Conservation (phyloP, 2,113 vertebrate genomes). For the Grammomys surdaster region DNA sequence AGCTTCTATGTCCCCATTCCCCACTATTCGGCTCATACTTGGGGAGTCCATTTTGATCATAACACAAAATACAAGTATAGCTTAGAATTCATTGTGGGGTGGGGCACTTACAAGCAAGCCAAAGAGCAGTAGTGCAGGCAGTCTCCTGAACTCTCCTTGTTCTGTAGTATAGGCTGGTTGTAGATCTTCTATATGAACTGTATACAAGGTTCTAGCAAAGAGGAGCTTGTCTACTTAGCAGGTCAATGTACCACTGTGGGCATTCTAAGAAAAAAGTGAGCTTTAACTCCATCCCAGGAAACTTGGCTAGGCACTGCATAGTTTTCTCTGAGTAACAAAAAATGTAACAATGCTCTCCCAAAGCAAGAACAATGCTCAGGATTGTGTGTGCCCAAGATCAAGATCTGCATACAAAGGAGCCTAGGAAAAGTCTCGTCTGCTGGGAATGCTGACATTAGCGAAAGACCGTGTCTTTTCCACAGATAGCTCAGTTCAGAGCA, state of each 20-base stretch:
- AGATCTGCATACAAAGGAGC: conserved; percentile 13
- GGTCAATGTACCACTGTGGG: background rate
- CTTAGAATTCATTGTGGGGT: background rate
- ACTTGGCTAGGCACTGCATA: background rate
- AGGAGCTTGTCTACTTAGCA: background rate
- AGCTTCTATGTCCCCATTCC: background rate
- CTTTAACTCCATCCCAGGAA: background rate
- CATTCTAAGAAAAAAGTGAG: background rate
- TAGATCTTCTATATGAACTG: background rate
- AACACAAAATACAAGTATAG: background rate
- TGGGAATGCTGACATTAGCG: conserved; percentile 14
- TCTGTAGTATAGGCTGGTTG: background rate
- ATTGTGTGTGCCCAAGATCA: background rate
- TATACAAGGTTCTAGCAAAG: background rate
- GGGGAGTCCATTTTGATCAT: background rate
- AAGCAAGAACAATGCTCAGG: background rate
- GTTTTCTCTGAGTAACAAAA: conserved; percentile 63
- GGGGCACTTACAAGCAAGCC: conserved; percentile 51
- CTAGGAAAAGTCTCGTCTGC: background rate
- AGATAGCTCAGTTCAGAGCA: conserved; percentile 8
- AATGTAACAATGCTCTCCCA: conserved; percentile 43
- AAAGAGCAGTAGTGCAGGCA: background rate
- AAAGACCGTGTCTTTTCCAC: background rate
- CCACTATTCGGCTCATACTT: background rate
- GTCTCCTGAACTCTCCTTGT: background rate